Evolutionary conservation across 2,888 invertebrate species (phyloP), one percentile per base, ranked within the genome.

Genomic region (Temnothorax ravouxi): DNA sequence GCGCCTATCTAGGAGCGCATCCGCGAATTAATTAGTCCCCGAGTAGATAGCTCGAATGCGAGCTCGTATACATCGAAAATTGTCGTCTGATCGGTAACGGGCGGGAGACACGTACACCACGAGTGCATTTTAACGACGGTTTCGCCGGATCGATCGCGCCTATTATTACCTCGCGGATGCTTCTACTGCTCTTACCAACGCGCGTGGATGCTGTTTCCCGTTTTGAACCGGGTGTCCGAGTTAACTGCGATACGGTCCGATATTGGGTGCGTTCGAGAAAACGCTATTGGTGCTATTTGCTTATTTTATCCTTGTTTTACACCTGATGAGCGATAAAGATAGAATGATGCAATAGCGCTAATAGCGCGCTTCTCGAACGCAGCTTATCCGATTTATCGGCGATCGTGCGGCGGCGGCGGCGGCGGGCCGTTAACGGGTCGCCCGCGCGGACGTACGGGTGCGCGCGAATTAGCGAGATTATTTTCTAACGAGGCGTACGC

Each of bases 321-420:
- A n/a, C n/a, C n/a, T n/a, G n/a, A n/a, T n/a, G n/a, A n/a, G n/a
- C n/a, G n/a, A n/a, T n/a, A n/a, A n/a, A n/a, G n/a, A n/a, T n/a
- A n/a, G n/a, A n/a, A n/a, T n/a, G n/a, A n/a, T n/a, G n/a, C n/a
- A n/a, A n/a, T n/a, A n/a, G n/a, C n/a, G n/a, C n/a, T n/a, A n/a
- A n/a, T n/a, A n/a, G n/a, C n/a, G n/a, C n/a, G n/a, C n/a, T n/a
- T n/a, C n/a, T n/a, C n/a, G n/a, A n/a, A n/a, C n/a, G n/a, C n/a
- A n/a, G n/a, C n/a, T 80, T 59, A 80, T 80, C 47, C 72, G 59
- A 80, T 80, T 80, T 80, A 72, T 80, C 71, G 71, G 18, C 67
- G 54, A 77, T 67, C 67, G 44, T 50, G 38, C n/a, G n/a, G 47
- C 21, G n/a, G n/a, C n/a, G n/a, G n/a, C n/a, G n/a, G n/a, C n/a